Conservation (phyloP, 1,140 invertebrate genomes). For the Hyles vespertilio region DNA sequence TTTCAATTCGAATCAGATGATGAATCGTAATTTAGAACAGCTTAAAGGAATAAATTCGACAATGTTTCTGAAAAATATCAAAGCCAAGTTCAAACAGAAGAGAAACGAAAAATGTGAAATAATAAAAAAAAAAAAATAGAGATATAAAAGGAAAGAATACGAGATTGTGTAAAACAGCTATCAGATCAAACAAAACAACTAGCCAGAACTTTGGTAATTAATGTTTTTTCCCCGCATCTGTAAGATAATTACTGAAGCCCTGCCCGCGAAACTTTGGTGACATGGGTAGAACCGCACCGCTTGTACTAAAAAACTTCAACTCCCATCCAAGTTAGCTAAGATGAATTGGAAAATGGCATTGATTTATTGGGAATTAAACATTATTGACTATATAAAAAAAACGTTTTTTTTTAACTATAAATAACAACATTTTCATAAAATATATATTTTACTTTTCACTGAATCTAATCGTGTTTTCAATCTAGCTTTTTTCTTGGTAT, state of each 20-base stretch:
- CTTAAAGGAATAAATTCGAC: too few relatives aligned
- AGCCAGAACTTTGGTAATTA: conserved; percentile 32
- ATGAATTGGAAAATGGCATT: conserved; percentile 21
- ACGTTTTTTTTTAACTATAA: too few relatives aligned
- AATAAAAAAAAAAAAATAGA: background rate
- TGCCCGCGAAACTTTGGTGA: conserved; percentile 13
- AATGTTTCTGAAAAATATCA: too few relatives aligned
- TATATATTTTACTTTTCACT: too few relatives aligned
- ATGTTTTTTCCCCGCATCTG: conserved; percentile 22
- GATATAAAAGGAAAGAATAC: background rate
- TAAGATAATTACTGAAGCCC: conserved; percentile 29
- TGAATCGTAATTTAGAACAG: too few relatives aligned
- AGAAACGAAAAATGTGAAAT: background rate
- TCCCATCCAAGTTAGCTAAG: conserved; percentile 21
- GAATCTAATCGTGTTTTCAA: too few relatives aligned
- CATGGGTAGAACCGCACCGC: conserved; percentile 19
- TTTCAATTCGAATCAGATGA: too few relatives aligned
- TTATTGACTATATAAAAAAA: too few relatives aligned
- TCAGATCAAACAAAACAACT: conserved; percentile 10
- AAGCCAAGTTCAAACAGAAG: too few relatives aligned
- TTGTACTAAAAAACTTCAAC: conserved; percentile 24
- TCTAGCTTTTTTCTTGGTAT: too few relatives aligned
- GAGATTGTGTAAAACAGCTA: background rate
- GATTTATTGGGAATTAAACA: conserved; percentile 22
- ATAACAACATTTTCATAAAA: too few relatives aligned